phyloP scores from a whole-genome alignment of 1,140 invertebrate species.

The Lysiphlebus fabarum region DNA sequence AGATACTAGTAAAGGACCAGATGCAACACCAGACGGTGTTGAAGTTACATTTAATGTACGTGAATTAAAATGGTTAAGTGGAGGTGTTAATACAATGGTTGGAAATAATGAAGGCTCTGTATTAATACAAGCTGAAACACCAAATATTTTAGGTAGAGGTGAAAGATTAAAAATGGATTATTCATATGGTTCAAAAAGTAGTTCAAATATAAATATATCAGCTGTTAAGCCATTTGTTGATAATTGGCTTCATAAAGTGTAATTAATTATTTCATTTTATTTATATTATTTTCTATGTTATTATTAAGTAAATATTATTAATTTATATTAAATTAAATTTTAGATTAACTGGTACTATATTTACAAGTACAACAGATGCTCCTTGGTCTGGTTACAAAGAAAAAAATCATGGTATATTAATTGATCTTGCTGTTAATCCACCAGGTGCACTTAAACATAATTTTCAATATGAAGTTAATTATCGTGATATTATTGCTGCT shows the following conservation, averaged over 20 bases:
- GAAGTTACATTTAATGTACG: conserved; percentile 80
- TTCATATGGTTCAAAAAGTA: conserved; percentile 67
- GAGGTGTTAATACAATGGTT: conserved; percentile 77
- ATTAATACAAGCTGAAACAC: conserved; percentile 65
- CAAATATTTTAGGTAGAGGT: conserved; percentile 79
- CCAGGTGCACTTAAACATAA: conserved; percentile 67
- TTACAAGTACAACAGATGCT: conserved; percentile 71
- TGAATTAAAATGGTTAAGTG: conserved; percentile 71
- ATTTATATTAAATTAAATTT: conserved; percentile 35
- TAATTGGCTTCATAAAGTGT: conserved; percentile 46
- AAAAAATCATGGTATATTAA: conserved; percentile 62
- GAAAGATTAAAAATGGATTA: conserved; percentile 77
- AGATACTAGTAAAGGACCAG: conserved; percentile 74
- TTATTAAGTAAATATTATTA: conserved; percentile 15
- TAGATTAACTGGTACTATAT: conserved; percentile 67
- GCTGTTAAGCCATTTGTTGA: conserved; percentile 73
- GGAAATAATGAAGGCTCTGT: conserved; percentile 84
- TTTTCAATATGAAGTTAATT: conserved; percentile 78
- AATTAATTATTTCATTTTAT: conserved; percentile 19
- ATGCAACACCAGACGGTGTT: conserved; percentile 70
- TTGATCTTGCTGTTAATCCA: conserved; percentile 67
- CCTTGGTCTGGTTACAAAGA: conserved; percentile 77
- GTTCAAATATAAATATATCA: conserved; percentile 69
- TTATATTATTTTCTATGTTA: conserved; percentile 3
- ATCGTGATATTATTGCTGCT: conserved; percentile 69